A percentile compares a stretch with the other conserved stretches of the same genome.
Evolutionary conservation across 2,797 vertebrate genomes (phyloP).

Genomic region (Melanotaenia nigrans): DNA sequence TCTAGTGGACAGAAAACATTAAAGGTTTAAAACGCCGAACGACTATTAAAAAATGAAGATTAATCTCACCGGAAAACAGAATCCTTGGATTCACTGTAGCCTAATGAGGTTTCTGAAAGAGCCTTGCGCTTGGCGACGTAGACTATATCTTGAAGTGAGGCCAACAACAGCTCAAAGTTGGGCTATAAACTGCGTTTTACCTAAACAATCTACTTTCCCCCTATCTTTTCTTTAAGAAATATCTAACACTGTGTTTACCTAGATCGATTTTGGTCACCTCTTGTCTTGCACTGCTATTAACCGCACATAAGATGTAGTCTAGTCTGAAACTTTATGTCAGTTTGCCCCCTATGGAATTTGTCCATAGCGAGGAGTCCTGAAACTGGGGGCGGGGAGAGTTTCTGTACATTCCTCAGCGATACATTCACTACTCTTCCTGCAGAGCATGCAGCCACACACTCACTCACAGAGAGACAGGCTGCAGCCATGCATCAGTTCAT

Average conservation of each 20-base stretch:
- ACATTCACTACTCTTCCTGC: constrained; percentile 73
- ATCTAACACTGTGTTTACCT: constrained; percentile 53
- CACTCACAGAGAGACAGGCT: constrained; percentile 24
- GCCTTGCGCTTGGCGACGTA: constrained; percentile 51
- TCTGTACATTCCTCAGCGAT: constrained; percentile 81
- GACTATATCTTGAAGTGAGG: constrained; percentile 64
- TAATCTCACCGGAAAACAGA: constrained; percentile 74
- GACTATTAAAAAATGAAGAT: constrained; percentile 35
- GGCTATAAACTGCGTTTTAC: constrained; percentile 65
- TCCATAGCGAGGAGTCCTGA: constrained; percentile 60
- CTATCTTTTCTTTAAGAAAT: constrained; percentile 34
- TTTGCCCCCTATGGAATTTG: constrained; percentile 77
- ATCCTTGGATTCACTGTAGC: constrained; percentile 63
- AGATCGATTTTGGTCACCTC: constrained; percentile 52
- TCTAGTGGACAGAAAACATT: constrained; percentile 38
- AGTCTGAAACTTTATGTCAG: constrained; percentile 73
- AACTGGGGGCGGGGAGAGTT: constrained; percentile 74
- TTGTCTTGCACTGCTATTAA: constrained; percentile 39
- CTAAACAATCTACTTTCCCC: constrained; percentile 56
- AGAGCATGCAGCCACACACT: constrained; percentile 33
- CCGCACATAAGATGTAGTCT: constrained; percentile 60
- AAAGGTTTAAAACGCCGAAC: constrained; percentile 19
- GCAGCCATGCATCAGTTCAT: constrained; percentile 65
- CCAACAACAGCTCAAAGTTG: constrained; percentile 63
- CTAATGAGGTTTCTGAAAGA: constrained; percentile 46